Base-by-base conservation (phyloP, 2,797 vertebrate species). In the Stomatorhinus walkeri region DNA sequence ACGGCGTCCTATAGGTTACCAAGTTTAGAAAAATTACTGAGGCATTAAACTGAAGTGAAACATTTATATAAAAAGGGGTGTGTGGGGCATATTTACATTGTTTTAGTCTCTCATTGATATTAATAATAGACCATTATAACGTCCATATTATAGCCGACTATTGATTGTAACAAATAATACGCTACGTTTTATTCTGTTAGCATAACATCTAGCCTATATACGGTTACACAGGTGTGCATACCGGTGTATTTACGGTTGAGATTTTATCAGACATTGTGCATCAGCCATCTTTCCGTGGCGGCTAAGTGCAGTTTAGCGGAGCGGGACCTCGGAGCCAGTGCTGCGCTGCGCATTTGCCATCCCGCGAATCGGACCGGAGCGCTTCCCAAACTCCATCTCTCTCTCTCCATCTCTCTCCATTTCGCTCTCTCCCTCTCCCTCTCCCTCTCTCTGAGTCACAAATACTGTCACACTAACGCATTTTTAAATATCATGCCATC, bases 401-500 rank as follows among this genome's bases (percentile, higher is more conserved):
- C 88, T 36, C 61, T 28, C 61, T 24, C 19, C 1, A 9, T 12
- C 22, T 4, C 83, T 32, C 61, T 16, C 59, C 59, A 64, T 64
- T 28, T 64, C 59, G 59, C 22, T 54, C 76, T 9, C 64, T 59
- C 89, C 24, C 36, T 2, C 64, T 59, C 89, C 24, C 36, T 2
- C 61, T 22, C 36, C 2, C 48, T 22, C 46, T 10, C 85, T 22
- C 64, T 24, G 64, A 54, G 28, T 28, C 89, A 89, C 91, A 84
- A 64, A 61, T 85, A 64, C 40, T 28, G 51, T 51, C 40, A 84
- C 88, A 61, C 79, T 51, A 59, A 81, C 59, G 16, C 51, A 64
- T 84, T 48, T 84, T 84, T 28, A 48, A 84, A 84, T 84, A 84
- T 84, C 19, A 46, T 84, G 14, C 24, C 7, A 5, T 19, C 32